These are phyloP conservation scores for Notechis scutatus DNA, from an alignment of 2,113 vertebrate genomes.

Conservation along the genomic window DNA sequence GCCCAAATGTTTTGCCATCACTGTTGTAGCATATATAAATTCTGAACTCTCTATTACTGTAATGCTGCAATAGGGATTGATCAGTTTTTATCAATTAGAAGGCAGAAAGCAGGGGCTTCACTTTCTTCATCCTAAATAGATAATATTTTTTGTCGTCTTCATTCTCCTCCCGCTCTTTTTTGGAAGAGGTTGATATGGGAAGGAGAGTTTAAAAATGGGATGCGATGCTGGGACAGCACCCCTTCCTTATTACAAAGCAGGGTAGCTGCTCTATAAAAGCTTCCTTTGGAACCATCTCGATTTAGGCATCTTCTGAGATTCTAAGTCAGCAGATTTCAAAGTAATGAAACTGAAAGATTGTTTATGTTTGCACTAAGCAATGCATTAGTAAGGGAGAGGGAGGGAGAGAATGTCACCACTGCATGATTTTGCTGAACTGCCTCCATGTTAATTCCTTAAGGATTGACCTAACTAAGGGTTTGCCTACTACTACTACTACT, in stretches of 20 bases:
- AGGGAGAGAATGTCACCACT: background rate
- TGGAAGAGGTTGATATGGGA: background rate
- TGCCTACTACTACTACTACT: background rate
- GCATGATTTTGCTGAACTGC: background rate
- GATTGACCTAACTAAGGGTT: background rate
- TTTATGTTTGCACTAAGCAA: background rate
- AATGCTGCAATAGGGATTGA: background rate
- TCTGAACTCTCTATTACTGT: background rate
- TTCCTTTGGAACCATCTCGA: background rate
- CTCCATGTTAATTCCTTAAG: background rate
- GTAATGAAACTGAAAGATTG: background rate
- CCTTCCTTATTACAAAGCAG: background rate
- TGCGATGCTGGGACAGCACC: background rate
- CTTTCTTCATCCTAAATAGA: too few relatives aligned
- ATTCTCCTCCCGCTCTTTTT: background rate
- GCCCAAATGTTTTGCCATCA: background rate
- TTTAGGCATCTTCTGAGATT: background rate
- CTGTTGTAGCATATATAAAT: background rate
- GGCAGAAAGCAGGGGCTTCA: background rate
- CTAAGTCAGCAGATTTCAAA: background rate
- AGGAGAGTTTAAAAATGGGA: background rate
- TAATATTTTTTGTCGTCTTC: background rate
- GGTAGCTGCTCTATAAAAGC: background rate
- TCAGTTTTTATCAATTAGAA: background rate
- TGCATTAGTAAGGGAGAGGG: background rate